Evolutionary conservation across 2,113 vertebrate species (phyloP), one percentile per base, ranked within the genome.

Genomic region (Gnathonemus longibarbis): DNA sequence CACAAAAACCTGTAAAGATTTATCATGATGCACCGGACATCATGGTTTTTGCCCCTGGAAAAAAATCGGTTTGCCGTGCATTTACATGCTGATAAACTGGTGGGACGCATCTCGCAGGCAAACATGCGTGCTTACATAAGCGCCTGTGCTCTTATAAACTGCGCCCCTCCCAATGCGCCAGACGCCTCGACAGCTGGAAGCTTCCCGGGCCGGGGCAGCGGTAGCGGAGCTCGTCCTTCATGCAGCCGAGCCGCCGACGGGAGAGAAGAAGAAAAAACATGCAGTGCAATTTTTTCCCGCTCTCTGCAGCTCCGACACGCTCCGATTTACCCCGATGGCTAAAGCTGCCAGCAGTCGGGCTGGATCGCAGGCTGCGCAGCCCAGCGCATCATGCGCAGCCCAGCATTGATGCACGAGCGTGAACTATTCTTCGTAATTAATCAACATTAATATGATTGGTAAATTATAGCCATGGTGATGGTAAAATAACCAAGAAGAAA

Each of bases 401-500:
- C 95, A 94, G 98, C 98, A 97, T 97, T 97, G 96, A 98, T 95
- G 95, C 95, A 99, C 94, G 95, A 95, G 95, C 95, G 97, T 88
- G 95, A 91, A 91, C 93, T 94, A 94, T 95, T 96, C 96, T 97
- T 97, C 96, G 96, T 97, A 97, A 98, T 98, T 97, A 97, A 98
- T 98, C 97, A 97, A 95, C 95, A 95, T 97, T 98, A 98, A 97
- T 96, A 96, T 94, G 95, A 97, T 96, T 95, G 96, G 96, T 96
- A 97, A 96, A 98, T 98, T 97, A 97, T 96, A 95, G 94, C 95
- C 96, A 95, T 97, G 98, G 96, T 96, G 97, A 97, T 94, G 94
- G 96, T 94, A 95, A 94, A 97, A 96, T 96, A 97, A 97, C 96
- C 95, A 97, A 96, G 94, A 94, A 96, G 95, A 94, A 96, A 94